phyloP scores from a whole-genome alignment of 2,888 invertebrate genomes.

The Ochlodes sylvanus region DNA sequence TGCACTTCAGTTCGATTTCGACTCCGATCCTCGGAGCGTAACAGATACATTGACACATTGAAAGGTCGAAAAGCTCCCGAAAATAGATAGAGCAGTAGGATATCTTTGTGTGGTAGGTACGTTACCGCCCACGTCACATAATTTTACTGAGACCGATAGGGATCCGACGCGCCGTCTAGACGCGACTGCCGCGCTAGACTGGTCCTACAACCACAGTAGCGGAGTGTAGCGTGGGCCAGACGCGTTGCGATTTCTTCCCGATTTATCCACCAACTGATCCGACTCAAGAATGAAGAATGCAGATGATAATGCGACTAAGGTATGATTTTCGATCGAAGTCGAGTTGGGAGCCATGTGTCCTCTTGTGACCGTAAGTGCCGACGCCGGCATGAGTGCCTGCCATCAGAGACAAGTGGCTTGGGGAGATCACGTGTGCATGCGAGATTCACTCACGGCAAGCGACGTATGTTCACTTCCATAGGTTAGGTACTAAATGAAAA shows the following conservation, averaged over 20 bases:
- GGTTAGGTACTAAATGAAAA: no score
- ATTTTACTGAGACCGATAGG: conserved; percentile 78
- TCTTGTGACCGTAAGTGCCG: conserved; percentile 56
- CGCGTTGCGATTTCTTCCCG: conserved; percentile 48
- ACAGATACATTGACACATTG: conserved; percentile 31
- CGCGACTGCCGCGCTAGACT: conserved; percentile 73
- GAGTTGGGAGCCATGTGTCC: conserved; percentile 52
- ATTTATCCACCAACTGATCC: conserved; percentile 67
- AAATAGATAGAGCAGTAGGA: conserved; percentile 51
- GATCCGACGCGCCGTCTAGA: conserved; percentile 79
- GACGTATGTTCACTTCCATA: not conserved
- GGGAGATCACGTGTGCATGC: conserved; percentile 25
- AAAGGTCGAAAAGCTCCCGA: conserved; percentile 16
- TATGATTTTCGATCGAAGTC: conserved; percentile 64
- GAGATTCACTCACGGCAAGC: conserved; percentile 5
- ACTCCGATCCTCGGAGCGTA: not conserved
- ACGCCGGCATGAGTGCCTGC: conserved; percentile 45
- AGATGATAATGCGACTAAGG: conserved; percentile 60
- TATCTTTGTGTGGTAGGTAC: conserved; percentile 56
- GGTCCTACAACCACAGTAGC: conserved; percentile 64
- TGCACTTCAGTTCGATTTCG: not conserved
- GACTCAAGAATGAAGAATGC: conserved; percentile 52
- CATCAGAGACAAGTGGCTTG: conserved; percentile 22
- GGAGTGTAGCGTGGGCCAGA: conserved; percentile 50
- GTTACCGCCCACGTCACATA: conserved; percentile 69